Base-by-base conservation (phyloP, 2,797 vertebrate genomes). In the Anabacerthia variegaticeps region DNA sequence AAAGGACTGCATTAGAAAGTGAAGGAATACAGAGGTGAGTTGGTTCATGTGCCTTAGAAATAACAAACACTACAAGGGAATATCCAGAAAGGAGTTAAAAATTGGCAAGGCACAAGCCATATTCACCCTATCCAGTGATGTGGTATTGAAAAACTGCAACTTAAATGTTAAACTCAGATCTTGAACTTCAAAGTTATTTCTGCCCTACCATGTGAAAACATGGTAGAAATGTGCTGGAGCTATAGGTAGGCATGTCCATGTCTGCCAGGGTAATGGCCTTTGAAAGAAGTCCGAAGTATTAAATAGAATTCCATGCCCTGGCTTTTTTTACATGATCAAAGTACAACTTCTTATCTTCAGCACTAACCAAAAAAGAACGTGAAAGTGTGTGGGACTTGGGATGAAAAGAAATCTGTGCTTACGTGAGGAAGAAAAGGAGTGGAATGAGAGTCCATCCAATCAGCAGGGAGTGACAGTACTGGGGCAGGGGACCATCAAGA, bases 91-190 rank as follows among this genome's bases (percentile, higher is more conserved):
- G 58, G 10, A 91, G 37, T 91, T 87, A 10, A 21, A 19, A 68
- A 37, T 22, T 93, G 66, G 55, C 46, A 69, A 74, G 46, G 30
- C 39, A 81, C 34, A 56, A 66, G 37, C 43, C 1, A 0, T 55
- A 34, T 93, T 95, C 62, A 54, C 26, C 58, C 44, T 24, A 36
- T 81, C 48, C 26, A 79, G 66, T 30, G 73, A 69, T 8, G 17
- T 85, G 59, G 43, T 93, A 17, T 59, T 76, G 92, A 81, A 88
- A 88, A 92, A 16, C 34, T 80, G 72, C 61, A 80, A 48, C 28
- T 79, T 89, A 24, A 76, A 84, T 74, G 43, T 93, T 28, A 66
- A n/a, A 49, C 28, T 87, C 34, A 27, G 43, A 58, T 65, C 36
- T 82, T 92, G 69, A 79, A 37, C 51, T 78, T 92, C 14, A 15